Percentiles rank a stretch among this genome's conserved stretches.
These are phyloP conservation scores for Habropoda laboriosa DNA, from an alignment of 1,140 invertebrate species.

Conservation along the genomic window DNA sequence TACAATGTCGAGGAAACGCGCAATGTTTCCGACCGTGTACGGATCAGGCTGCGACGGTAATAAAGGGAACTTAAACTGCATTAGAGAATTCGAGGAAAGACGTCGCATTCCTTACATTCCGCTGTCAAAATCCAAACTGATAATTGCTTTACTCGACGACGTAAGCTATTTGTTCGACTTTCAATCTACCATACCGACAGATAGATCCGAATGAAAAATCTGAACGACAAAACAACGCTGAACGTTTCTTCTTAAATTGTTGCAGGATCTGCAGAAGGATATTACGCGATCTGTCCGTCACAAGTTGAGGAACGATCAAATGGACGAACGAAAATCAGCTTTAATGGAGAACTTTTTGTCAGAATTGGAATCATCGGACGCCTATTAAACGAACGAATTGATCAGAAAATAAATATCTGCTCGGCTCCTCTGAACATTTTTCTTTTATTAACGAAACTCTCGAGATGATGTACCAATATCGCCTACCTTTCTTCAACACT, in stretches of 20 bases:
- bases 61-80: slow-evolving; percentile 46
- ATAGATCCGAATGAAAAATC: too few relatives aligned
- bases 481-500: slow-evolving; percentile 8
- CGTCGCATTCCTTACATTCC: slow-evolving; percentile 31
- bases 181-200: too few relatives aligned
- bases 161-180: too few relatives aligned
- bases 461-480: slow-evolving; percentile 22
- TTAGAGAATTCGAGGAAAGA: slow-evolving; percentile 43
- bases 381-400: slow-evolving; percentile 59
- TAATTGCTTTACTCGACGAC: slow-evolving; percentile 57
- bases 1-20: slow-evolving; percentile 67
- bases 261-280: slow-evolving; percentile 23
- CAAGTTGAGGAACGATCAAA: slow-evolving; percentile 45
- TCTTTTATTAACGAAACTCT: slow-evolving; percentile 36
- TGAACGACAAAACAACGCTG: too few relatives aligned
- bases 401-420: slow-evolving; percentile 30
- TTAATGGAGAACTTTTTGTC: slow-evolving; percentile 59
- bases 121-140: slow-evolving; percentile 58
- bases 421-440: slow-evolving; percentile 26
- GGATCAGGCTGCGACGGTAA: slow-evolving; percentile 44
- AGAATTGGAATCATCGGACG: slow-evolving; percentile 60
- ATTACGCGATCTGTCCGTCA: neutral
- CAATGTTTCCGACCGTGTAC: slow-evolving; percentile 41
- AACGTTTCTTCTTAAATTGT: neutral
- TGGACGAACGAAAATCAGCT: slow-evolving; percentile 51